Evolutionary conservation across 2,113 vertebrate species (phyloP).

Genomic region (Pedionomus torquatus): DNA sequence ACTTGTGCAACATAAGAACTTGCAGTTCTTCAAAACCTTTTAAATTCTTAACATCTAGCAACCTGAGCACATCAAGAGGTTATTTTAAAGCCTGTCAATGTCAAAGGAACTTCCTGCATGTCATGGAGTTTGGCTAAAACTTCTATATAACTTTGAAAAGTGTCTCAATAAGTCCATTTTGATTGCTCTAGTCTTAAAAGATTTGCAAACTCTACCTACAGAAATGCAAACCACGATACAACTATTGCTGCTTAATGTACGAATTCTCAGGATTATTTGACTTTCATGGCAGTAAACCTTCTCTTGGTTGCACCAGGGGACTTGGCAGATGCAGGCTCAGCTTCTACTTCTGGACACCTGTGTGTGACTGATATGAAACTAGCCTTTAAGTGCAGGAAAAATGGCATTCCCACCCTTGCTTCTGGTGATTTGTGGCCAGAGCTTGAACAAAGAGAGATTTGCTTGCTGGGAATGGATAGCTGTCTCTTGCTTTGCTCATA

Average conservation of each 20-base stretch:
- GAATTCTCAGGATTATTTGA: not conserved
- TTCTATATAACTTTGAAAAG: not conserved
- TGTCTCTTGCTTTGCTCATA: not conserved
- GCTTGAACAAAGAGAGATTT: not conserved
- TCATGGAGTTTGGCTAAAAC: not conserved
- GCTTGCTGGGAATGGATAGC: not conserved
- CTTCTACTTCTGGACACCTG: not conserved
- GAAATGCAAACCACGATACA: not conserved
- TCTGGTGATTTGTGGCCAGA: not conserved
- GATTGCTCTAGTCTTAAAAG: not conserved
- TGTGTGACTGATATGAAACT: not conserved
- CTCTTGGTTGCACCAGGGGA: slow-evolving; percentile 8
- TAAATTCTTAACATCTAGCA: not conserved
- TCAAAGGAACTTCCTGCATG: not conserved
- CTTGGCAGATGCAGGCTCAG: not conserved
- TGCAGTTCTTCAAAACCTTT: not conserved
- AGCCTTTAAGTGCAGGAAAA: not conserved
- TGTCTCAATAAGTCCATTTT: not conserved
- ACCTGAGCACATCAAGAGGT: not conserved
- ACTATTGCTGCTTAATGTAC: not conserved
- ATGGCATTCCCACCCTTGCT: not conserved
- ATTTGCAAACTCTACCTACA: not conserved
- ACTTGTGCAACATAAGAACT: fast-evolving
- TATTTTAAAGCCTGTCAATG: not conserved
- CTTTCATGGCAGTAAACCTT: not conserved